Percentiles rank a stretch among this genome's conserved stretches.
phyloP scores from a whole-genome alignment of 2,113 vertebrate genomes.

The Carollia perspicillata region DNA sequence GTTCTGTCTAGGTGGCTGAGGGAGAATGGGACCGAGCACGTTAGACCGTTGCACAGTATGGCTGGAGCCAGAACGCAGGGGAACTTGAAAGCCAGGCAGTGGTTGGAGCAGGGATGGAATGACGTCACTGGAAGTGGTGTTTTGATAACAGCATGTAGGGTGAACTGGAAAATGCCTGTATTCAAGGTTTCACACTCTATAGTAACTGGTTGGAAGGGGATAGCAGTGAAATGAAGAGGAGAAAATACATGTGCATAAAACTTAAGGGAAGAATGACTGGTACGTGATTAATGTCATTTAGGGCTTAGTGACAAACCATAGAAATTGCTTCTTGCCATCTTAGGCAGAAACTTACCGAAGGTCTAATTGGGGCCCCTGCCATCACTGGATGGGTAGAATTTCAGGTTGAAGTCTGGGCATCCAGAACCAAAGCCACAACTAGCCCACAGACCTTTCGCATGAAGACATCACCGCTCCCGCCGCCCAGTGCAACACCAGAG shows the following conservation, averaged over 20 bases:
- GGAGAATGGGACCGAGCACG: background rate
- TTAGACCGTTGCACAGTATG: background rate
- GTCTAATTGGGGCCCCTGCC: background rate
- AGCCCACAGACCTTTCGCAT: background rate
- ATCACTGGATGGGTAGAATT: background rate
- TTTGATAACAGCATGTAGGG: background rate
- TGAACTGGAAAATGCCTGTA: background rate
- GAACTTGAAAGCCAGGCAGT: background rate
- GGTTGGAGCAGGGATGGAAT: background rate
- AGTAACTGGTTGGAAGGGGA: background rate
- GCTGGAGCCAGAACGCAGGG: background rate
- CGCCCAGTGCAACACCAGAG: rapidly evolving
- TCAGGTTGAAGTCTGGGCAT: background rate
- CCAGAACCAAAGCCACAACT: no score
- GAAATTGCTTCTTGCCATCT: background rate
- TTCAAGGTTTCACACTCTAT: background rate
- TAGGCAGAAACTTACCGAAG: background rate
- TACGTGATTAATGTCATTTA: background rate
- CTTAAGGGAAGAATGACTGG: background rate
- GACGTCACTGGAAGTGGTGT: background rate
- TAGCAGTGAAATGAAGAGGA: background rate
- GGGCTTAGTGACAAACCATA: background rate
- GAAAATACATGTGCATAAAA: background rate
- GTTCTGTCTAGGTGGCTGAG: background rate
- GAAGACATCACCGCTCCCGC: background rate